Evolutionary conservation across 2,113 vertebrate genomes (phyloP), one percentile per base, ranked within the genome.

Genomic region (Struthio camelus): DNA sequence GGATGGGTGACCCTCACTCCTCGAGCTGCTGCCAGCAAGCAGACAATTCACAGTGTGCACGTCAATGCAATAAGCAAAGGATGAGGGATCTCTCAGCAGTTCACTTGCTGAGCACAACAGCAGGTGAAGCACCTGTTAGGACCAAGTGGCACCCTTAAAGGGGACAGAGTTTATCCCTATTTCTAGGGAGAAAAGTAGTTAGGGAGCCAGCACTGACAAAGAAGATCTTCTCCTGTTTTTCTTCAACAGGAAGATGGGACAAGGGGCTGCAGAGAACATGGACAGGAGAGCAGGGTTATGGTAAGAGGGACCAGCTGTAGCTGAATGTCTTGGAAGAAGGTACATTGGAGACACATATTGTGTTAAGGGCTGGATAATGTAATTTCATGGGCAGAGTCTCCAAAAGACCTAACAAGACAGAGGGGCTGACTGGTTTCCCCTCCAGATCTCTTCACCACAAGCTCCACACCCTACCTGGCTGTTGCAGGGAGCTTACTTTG

Each of bases 401-500:
- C 14, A 58, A 34, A 59, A 59, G 19, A 34, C 9, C 32, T 32
- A 56, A 27, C 0, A 0, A 54, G 48, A 80, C 46, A 50, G 10
- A 22, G 81, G 42, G 25, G 59, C 9, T 40, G 32, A 5, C 73
- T 79, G 36, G 44, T 38, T 70, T 71, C 44, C 46, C 54, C 64
- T 48, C 42, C 79, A 73, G 14, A 70, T 8, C 70, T 40, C 48
- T 54, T 48, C 36, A 15, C 3, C 32, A 38, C 28, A 14, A 2
- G 3, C 66, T 61, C 62, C 67, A 44, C 82, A 67, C 82, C 76
- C 93, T 83, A 89, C 93, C 91, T 73, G 69, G 69, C 85, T 84
- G 77, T 44, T 78, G 56, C 79, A 92, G 69, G 51, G 51, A 89
- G 98, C 99, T 99, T 98, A 99, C 99, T 99, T 99, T 92, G 99